Conservation (phyloP, 2,797 vertebrate species). For the Eidolon dupreanum region DNA sequence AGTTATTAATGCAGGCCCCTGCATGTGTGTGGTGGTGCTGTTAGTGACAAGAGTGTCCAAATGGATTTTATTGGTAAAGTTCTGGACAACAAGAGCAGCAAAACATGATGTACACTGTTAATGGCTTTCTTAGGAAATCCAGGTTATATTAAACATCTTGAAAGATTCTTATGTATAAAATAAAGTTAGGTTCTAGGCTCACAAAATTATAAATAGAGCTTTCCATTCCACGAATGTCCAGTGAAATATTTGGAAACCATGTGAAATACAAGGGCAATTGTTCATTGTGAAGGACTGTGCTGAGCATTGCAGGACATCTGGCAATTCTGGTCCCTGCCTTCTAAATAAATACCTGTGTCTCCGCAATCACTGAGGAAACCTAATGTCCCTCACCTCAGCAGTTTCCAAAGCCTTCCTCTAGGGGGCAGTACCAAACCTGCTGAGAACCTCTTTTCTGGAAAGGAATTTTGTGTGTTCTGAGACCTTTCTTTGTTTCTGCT, state of each 20-base stretch:
- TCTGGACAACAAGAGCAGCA: not conserved
- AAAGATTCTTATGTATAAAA: not conserved
- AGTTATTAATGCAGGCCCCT: not conserved
- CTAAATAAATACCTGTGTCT: not conserved
- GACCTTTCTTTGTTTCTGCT: not conserved
- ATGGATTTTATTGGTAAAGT: not conserved
- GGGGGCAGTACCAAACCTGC: constrained; percentile 35
- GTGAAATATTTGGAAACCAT: not conserved
- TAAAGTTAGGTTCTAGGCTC: not conserved
- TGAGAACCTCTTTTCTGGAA: not conserved
- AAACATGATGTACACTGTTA: not conserved
- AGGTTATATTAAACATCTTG: not conserved
- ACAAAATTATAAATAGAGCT: not conserved
- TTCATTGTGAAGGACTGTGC: not conserved
- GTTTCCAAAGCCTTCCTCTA: not conserved
- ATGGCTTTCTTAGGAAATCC: not conserved
- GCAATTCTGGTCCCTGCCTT: not conserved
- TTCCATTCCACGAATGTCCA: not conserved
- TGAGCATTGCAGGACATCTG: not conserved
- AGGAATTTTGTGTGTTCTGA: not conserved
- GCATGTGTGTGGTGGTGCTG: rapidly evolving
- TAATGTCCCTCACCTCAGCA: not conserved
- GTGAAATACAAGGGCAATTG: not conserved
- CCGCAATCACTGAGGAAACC: not conserved
- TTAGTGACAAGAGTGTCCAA: not conserved